A percentile compares a stretch with the other conserved stretches of the same genome.
phyloP scores from a whole-genome alignment of 2,888 invertebrate species.

The Euplagia quadripunctaria region DNA sequence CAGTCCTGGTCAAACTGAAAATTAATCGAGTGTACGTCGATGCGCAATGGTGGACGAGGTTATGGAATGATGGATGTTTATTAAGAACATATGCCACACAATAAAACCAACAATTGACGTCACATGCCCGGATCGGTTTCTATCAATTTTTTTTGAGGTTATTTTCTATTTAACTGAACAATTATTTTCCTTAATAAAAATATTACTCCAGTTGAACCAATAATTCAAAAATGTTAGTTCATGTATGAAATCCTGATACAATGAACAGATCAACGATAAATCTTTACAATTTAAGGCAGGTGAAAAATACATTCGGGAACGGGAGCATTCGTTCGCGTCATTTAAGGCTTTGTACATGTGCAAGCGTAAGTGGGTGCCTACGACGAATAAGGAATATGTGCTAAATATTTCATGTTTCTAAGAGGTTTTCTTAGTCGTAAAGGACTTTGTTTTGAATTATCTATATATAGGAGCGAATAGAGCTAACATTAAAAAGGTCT shows the following conservation, averaged over 20 bases:
- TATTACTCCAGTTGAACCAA: too few species aligned
- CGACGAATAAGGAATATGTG: constrained; percentile 13
- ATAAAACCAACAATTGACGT: constrained; percentile 1
- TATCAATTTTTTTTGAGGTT: too few species aligned
- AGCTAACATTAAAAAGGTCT: neutral
- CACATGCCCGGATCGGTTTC: neutral
- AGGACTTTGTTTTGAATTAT: neutral
- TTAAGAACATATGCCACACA: neutral
- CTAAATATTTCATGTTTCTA: constrained; percentile 9
- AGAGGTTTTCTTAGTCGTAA: constrained; percentile 10
- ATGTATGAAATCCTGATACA: constrained; percentile 14
- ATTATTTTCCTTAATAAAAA: neutral
- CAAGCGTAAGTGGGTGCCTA: constrained; percentile 13
- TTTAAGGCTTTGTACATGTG: constrained; percentile 23
- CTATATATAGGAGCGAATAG: neutral
- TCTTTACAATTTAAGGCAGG: constrained; percentile 19
- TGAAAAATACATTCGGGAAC: constrained; percentile 16
- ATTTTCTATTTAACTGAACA: neutral
- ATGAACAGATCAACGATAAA: constrained; percentile 28
- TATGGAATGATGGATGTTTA: neutral
- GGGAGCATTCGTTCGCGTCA: constrained; percentile 20
- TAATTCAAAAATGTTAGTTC: too few species aligned
- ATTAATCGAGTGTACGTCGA: constrained; percentile 6
- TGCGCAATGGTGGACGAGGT: neutral
- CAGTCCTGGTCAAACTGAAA: constrained; percentile 1